These are phyloP conservation scores for Vesta saturnalis DNA, from an alignment of 2,888 invertebrate species.

Conservation along the genomic window DNA sequence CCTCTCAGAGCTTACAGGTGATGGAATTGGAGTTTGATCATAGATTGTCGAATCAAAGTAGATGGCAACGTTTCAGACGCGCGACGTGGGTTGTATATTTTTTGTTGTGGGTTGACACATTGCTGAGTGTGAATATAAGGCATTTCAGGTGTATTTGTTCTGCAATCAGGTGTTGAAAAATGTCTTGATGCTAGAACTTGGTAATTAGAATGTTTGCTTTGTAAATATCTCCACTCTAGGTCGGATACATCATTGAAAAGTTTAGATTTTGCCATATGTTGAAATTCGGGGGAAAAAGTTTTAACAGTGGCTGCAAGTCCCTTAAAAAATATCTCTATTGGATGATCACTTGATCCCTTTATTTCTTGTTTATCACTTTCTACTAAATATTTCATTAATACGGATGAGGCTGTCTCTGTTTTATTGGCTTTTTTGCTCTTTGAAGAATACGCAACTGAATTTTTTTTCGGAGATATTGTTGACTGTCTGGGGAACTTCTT, in stretches of 20 bases:
- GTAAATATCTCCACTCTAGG: neutral
- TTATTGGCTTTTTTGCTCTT: neutral
- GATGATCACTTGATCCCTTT: constrained; percentile 2
- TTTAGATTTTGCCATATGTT: constrained; percentile 2
- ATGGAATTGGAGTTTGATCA: too few species aligned
- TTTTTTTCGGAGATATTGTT: neutral
- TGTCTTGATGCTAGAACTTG: neutral
- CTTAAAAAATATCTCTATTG: constrained; percentile 13
- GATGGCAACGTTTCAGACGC: neutral
- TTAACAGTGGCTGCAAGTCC: constrained; percentile 18
- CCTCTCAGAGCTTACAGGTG: too few species aligned
- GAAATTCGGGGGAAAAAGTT: neutral
- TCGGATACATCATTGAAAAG: constrained; percentile 4
- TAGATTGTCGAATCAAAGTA: neutral
- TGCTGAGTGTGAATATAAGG: neutral
- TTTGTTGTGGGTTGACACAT: neutral
- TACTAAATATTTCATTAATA: constrained; percentile 4
- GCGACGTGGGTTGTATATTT: too few species aligned
- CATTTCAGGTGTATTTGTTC: neutral
- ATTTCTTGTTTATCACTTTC: constrained; percentile 3
- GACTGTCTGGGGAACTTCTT: constrained; percentile 1
- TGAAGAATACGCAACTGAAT: neutral
- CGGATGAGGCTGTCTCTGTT: neutral
- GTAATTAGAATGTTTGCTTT: neutral
- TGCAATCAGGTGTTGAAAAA: neutral